Percentiles rank a stretch among this genome's conserved stretches.
These are phyloP conservation scores for Phanerotoma sp. DNA, from an alignment of 2,888 invertebrate genomes.

Conservation along the genomic window DNA sequence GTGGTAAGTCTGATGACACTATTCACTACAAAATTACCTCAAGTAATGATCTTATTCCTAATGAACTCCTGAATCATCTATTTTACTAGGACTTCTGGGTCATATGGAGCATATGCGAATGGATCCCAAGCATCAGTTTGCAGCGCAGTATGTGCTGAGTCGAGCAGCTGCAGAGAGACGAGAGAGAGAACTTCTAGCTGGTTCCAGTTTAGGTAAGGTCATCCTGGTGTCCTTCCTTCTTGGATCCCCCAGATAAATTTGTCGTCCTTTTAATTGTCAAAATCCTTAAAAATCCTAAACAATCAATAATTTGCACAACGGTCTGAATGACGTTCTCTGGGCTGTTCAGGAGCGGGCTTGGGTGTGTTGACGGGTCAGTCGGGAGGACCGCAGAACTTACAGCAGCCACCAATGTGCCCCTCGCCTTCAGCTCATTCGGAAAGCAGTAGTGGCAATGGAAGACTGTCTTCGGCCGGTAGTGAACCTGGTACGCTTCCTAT, in stretches of 20 bases:
- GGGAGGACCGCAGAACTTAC: slow-evolving; percentile 56
- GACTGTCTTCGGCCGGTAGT: slow-evolving; percentile 77
- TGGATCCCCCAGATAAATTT: not conserved
- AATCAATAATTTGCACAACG: slow-evolving; percentile 4
- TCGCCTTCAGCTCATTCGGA: slow-evolving; percentile 86
- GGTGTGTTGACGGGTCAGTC: slow-evolving; percentile 54
- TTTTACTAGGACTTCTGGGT: slow-evolving; percentile 73
- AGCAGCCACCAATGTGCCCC: slow-evolving; percentile 70
- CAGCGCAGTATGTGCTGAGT: slow-evolving; percentile 89
- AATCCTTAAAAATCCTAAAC: not conserved
- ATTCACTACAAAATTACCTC: too few relatives aligned
- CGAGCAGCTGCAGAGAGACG: slow-evolving; percentile 88
- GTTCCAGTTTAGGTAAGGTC: slow-evolving; percentile 53
- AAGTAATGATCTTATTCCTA: too few relatives aligned
- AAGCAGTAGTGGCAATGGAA: slow-evolving; percentile 79
- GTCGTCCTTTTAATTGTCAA: not conserved
- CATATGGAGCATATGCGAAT: slow-evolving; percentile 97
- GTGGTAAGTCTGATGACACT: slow-evolving; percentile 69
- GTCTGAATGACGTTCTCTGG: slow-evolving; percentile 19
- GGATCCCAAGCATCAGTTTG: slow-evolving; percentile 96
- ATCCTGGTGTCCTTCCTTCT: slow-evolving; percentile 5
- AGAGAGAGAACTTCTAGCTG: slow-evolving; percentile 74
- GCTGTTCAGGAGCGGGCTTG: slow-evolving; percentile 50
- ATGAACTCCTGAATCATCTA: not conserved
- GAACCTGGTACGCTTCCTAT: slow-evolving; percentile 62